phyloP scores from a whole-genome alignment of 2,113 vertebrate genomes.

The Barnardius zonarius region DNA sequence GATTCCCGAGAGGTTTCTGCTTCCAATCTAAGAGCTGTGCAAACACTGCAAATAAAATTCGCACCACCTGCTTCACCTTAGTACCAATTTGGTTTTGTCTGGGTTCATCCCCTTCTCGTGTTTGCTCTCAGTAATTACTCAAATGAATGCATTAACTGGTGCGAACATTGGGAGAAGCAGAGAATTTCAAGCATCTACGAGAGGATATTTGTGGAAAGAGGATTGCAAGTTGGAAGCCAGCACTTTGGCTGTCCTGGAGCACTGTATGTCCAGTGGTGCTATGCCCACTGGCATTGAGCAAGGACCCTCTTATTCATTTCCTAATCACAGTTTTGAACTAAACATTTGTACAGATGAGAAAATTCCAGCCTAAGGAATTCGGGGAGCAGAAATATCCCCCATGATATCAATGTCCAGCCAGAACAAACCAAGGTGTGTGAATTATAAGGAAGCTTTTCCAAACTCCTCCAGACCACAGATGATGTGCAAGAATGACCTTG shows the following conservation, averaged over 20 bases:
- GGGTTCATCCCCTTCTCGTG: neutral
- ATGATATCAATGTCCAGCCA: neutral
- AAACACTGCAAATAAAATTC: neutral
- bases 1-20: neutral
- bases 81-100: neutral
- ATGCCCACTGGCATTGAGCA: neutral
- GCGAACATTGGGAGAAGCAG: neutral
- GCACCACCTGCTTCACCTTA: conserved; percentile 25
- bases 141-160: neutral
- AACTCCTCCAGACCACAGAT: neutral
- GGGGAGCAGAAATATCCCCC: neutral
- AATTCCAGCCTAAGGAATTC: neutral
- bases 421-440: neutral
- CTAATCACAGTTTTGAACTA: neutral
- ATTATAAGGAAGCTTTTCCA: neutral
- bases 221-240: neutral
- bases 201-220: conserved; percentile 8
- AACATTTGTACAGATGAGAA: neutral
- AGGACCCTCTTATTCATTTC: neutral
- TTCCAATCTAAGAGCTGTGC: neutral
- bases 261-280: neutral
- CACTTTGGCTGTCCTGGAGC: neutral
- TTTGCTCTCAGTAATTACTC: conserved; percentile 51
- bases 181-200: conserved; percentile 28
- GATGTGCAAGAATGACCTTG: neutral